Evolutionary conservation across 2,888 invertebrate species (phyloP).

Genomic region (Andrena camellia): DNA sequence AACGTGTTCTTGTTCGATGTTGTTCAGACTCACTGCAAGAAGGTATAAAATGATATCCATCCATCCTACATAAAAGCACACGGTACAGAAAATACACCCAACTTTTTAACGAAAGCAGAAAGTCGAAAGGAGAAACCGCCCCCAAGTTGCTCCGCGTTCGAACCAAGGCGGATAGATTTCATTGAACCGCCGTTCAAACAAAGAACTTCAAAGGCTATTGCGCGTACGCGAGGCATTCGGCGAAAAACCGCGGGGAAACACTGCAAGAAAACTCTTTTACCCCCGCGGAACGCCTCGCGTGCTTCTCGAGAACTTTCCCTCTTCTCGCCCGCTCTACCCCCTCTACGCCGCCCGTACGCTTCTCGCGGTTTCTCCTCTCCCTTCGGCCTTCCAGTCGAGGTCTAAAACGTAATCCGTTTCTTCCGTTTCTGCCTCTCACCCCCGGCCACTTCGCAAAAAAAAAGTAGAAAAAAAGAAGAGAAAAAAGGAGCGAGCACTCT

Average conservation of each 20-base stretch:
- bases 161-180: slow-evolving; percentile 14
- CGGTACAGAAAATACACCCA: background rate
- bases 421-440: slow-evolving; percentile 50
- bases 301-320: slow-evolving; percentile 46
- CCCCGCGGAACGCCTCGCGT: slow-evolving; percentile 36
- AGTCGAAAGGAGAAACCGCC: slow-evolving; percentile 1
- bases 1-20: no score
- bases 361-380: slow-evolving; percentile 23
- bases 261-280: slow-evolving; percentile 55
- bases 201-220: slow-evolving; percentile 10
- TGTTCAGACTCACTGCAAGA: no score
- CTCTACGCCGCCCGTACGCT: slow-evolving; percentile 7
- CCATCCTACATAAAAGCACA: background rate
- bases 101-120: background rate
- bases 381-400: slow-evolving; percentile 41
- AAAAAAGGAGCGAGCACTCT: slow-evolving; percentile 52
- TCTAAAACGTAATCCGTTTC: slow-evolving; percentile 68
- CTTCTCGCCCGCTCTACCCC: slow-evolving; percentile 7
- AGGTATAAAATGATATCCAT: background rate
- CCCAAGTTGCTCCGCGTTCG: background rate
- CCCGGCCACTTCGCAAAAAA: slow-evolving; percentile 55
- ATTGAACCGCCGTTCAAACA: slow-evolving; percentile 32
- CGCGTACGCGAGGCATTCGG: slow-evolving; percentile 19
- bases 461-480: no score
- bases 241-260: slow-evolving; percentile 19